Evolutionary conservation across 2,888 invertebrate species (phyloP), one percentile per base, ranked within the genome.

Genomic region (Hydriomena furcata): DNA sequence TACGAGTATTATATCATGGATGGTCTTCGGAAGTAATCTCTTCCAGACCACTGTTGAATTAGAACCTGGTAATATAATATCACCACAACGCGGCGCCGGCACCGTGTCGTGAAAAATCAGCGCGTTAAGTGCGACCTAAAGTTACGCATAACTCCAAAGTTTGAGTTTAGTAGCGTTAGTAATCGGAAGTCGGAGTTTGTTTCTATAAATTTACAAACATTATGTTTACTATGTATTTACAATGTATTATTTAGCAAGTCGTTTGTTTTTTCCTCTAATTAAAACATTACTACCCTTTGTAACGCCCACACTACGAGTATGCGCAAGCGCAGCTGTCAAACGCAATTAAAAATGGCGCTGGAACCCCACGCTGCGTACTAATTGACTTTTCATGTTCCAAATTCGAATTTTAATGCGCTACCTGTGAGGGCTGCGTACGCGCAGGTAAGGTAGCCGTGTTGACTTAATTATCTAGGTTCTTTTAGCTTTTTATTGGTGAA

Each of bases 321-420:
- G 83, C 82, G 84, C 78, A 52, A 55, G 73, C 82, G 84, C 85
- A 83, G 69, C 79, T 81, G 84, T 83, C 82, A 65, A 53, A 53
- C 58, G 72, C 84, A 84, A 86, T 85, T 86, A 84, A 82, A 84
- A 77, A 82, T 83, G 84, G 84, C 84, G 78, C 78, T 43, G 69
- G 58, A 68, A 68, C 76, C 73, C 70, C 71, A 66, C 69, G 59
- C 67, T 63, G 70, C 65, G 68, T 69, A 76, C 90, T 91, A 91
- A 91, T 91, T 91, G 90, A 91, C 82, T 91, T 91, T 90, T 88
- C 89, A 84, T 91, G 91, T 91, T 41, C 52, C 66, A 60, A 71
- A 71, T 68, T 68, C 73, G 65, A 68, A 71, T 70, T 73, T 68
- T 68, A 73, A 63, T 65, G 61, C 62, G 58, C 74, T 71, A 73